Percentiles rank a stretch among this genome's conserved stretches.
These are phyloP conservation scores for Amphiura filiformis DNA, from an alignment of 35 echinoderm and acorn worm species.

Conservation along the genomic window DNA sequence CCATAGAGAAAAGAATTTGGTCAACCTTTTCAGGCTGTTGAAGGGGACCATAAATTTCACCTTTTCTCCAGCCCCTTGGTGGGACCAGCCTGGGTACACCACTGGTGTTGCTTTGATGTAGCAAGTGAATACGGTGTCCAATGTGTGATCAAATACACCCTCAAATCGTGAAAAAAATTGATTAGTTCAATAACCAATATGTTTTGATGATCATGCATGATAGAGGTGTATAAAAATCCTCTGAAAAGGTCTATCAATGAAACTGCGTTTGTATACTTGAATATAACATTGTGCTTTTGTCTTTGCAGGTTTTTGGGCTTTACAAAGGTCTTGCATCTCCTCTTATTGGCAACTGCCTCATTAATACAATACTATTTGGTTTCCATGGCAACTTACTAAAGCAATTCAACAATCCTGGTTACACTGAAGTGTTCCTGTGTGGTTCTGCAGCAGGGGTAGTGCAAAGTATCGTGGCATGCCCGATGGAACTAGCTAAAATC, in stretches of 20 bases:
- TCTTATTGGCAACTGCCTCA: constrained; percentile 39
- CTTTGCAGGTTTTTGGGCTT: constrained; percentile 45
- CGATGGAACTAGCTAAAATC: constrained; percentile 77
- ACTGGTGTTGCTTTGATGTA: too few relatives aligned
- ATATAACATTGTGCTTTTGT: too few relatives aligned
- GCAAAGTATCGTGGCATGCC: constrained; percentile 44
- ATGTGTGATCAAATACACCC: background rate
- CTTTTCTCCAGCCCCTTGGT: too few relatives aligned
- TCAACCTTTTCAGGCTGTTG: too few relatives aligned
- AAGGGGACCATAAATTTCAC: too few relatives aligned
- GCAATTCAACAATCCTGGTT: constrained; percentile 32
- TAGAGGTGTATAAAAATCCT: background rate
- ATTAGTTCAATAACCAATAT: background rate
- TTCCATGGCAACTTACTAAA: constrained; percentile 63
- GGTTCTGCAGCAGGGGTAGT: constrained; percentile 54
- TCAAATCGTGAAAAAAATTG: background rate
- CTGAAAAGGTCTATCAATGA: background rate
- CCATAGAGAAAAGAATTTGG: too few relatives aligned
- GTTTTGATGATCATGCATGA: background rate
- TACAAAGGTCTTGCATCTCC: constrained; percentile 73
- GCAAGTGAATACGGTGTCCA: background rate
- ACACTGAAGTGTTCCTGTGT: constrained; percentile 28
- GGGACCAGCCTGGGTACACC: too few relatives aligned
- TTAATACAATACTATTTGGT: constrained; percentile 66
- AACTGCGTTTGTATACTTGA: background rate